Evolutionary conservation across 2,797 vertebrate species (phyloP).

Genomic region (Uromys caudimaculatus): DNA sequence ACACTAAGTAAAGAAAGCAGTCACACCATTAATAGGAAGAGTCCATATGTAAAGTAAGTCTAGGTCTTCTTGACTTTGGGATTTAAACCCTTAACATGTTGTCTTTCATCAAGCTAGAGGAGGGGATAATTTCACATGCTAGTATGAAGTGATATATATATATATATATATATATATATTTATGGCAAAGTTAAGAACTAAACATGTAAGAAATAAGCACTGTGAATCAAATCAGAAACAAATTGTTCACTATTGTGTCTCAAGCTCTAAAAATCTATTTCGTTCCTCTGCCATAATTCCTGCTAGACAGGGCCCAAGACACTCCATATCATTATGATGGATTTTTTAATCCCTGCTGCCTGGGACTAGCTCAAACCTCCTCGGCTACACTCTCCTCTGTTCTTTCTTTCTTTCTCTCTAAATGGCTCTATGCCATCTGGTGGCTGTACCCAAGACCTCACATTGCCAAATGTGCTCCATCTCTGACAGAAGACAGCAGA

Average conservation of each 20-base stretch:
- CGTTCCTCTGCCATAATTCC: not conserved
- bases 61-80: conserved; percentile 46
- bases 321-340: not conserved
- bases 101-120: conserved; percentile 28
- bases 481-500: conserved; percentile 29
- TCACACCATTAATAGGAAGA: not conserved
- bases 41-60: conserved; percentile 5
- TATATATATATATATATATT: conserved; percentile 49
- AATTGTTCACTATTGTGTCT: conserved; percentile 37
- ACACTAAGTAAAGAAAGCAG: conserved; percentile 3
- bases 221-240: conserved; percentile 42
- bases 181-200: conserved; percentile 44
- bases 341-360: not conserved
- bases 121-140: conserved; percentile 12
- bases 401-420: not conserved
- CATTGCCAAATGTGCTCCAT: conserved; percentile 17
- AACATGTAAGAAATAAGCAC: conserved; percentile 48
- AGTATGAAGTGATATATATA: conserved; percentile 26
- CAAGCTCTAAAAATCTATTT: not conserved
- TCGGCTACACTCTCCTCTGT: not conserved
- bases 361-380: not conserved
- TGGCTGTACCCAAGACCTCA: not conserved
- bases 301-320: not conserved
- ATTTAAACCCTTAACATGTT: conserved; percentile 9
- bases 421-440: conserved; percentile 3